Conservation (phyloP, 2,113 vertebrate species). For the Stegastes partitus region DNA sequence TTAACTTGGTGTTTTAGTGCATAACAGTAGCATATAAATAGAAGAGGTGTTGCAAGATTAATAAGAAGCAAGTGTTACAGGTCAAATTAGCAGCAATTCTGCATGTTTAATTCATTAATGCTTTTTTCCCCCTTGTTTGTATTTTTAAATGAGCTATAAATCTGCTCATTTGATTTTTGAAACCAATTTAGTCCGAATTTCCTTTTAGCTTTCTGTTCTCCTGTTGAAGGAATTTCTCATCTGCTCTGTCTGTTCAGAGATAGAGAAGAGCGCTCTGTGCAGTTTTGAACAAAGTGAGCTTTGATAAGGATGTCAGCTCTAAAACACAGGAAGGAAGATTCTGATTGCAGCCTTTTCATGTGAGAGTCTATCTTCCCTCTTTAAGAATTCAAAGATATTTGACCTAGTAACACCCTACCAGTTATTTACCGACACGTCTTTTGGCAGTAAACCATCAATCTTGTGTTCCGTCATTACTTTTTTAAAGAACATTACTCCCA, state of each 20-base stretch:
- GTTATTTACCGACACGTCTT: neutral
- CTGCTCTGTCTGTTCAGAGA: neutral
- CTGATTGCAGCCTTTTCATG: slow-evolving; percentile 13
- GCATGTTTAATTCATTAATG: too few relatives aligned
- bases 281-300: slow-evolving; percentile 10
- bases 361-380: neutral
- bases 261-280: neutral
- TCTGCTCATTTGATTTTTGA: too few relatives aligned
- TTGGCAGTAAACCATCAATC: neutral
- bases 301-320: neutral
- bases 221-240: neutral
- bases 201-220: neutral
- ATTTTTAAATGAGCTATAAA: neutral
- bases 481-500: neutral
- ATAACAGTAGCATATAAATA: too few relatives aligned
- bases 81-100: too few relatives aligned
- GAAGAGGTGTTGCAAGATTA: too few relatives aligned
- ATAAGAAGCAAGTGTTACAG: too few relatives aligned
- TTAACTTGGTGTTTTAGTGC: too few relatives aligned
- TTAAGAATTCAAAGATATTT: neutral
- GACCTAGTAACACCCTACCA: neutral
- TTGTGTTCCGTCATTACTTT: neutral
- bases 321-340: slow-evolving; percentile 7
- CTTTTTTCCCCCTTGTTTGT: neutral
- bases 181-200: too few relatives aligned